A percentile compares a stretch with the other conserved stretches of the same genome.
phyloP scores from a whole-genome alignment of 2,888 invertebrate genomes.

The Ligdia adustata region DNA sequence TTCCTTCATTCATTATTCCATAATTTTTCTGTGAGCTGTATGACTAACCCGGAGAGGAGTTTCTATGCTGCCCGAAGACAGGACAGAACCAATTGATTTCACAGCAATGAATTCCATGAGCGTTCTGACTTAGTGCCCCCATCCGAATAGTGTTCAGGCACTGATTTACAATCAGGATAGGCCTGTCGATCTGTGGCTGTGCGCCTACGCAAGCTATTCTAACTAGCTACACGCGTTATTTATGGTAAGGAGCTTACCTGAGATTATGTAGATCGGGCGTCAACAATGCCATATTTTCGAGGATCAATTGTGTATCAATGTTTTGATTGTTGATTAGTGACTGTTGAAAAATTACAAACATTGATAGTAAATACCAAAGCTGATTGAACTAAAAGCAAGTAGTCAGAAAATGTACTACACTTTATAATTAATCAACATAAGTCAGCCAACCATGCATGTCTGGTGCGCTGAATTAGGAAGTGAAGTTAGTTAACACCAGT shows the following conservation, averaged over 20 bases:
- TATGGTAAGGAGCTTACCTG: slow-evolving; percentile 81
- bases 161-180: slow-evolving; percentile 82
- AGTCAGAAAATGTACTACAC: background rate
- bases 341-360: slow-evolving; percentile 8
- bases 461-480: too few species aligned
- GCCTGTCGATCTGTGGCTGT: slow-evolving; percentile 73
- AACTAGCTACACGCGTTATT: slow-evolving; percentile 81
- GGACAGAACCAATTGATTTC: too few species aligned
- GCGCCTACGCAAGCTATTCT: slow-evolving; percentile 78
- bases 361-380: background rate
- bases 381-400: background rate
- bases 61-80: too few species aligned
- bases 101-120: slow-evolving; percentile 1
- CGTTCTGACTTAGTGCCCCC: slow-evolving; percentile 36
- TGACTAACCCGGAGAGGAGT: too few species aligned
- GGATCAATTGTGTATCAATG: slow-evolving; percentile 47
- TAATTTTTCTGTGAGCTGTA: background rate
- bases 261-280: slow-evolving; percentile 79
- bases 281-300: slow-evolving; percentile 72
- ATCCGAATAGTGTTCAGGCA: slow-evolving; percentile 57
- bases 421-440: too few species aligned
- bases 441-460: too few species aligned
- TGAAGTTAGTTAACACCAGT: too few species aligned
- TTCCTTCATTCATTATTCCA: background rate
- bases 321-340: slow-evolving; percentile 39